Evolutionary conservation across 1,140 invertebrate genomes (phyloP).

Genomic region (Chlorops oryzae): DNA sequence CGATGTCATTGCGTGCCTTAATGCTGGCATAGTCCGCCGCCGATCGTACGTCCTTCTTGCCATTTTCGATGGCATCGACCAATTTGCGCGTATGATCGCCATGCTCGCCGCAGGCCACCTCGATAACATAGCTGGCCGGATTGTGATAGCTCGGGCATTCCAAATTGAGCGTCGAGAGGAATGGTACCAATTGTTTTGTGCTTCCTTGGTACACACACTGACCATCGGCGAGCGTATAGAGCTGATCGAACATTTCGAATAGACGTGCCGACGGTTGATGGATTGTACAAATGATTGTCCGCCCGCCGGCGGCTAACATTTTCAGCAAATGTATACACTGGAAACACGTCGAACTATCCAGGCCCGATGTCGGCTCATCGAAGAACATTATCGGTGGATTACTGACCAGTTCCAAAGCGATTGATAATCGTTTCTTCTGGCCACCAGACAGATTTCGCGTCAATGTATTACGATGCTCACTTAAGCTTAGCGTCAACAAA

Average conservation of each 20-base stretch:
- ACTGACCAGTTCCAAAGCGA: slow-evolving; percentile 92
- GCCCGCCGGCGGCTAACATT: slow-evolving; percentile 79
- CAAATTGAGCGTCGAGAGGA: slow-evolving; percentile 71
- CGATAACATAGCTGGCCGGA: slow-evolving; percentile 93
- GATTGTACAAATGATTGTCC: slow-evolving; percentile 95
- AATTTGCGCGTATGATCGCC: slow-evolving; percentile 82
- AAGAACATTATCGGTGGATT: slow-evolving; percentile 96
- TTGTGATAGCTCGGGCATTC: slow-evolving; percentile 95
- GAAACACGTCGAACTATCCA: slow-evolving; percentile 91
- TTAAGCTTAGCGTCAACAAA: slow-evolving; percentile 78
- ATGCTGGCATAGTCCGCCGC: slow-evolving; percentile 48
- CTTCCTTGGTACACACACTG: slow-evolving; percentile 91
- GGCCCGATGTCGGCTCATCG: slow-evolving; percentile 92
- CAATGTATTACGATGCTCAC: slow-evolving; percentile 81
- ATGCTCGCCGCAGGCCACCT: slow-evolving; percentile 91
- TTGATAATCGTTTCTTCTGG: slow-evolving; percentile 92
- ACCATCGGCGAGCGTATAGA: slow-evolving; percentile 89
- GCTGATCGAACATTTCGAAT: slow-evolving; percentile 95
- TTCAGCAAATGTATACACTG: slow-evolving; percentile 86
- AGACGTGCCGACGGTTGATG: slow-evolving; percentile 94
- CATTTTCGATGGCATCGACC: slow-evolving; percentile 76
- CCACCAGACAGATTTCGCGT: slow-evolving; percentile 88
- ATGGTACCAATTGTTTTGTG: slow-evolving; percentile 78
- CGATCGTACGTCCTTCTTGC: slow-evolving; percentile 66
- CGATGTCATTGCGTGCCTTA: slow-evolving; percentile 51